Evolutionary conservation across 2,797 vertebrate species (phyloP).

Genomic region (Melanotaenia parkinsoni): DNA sequence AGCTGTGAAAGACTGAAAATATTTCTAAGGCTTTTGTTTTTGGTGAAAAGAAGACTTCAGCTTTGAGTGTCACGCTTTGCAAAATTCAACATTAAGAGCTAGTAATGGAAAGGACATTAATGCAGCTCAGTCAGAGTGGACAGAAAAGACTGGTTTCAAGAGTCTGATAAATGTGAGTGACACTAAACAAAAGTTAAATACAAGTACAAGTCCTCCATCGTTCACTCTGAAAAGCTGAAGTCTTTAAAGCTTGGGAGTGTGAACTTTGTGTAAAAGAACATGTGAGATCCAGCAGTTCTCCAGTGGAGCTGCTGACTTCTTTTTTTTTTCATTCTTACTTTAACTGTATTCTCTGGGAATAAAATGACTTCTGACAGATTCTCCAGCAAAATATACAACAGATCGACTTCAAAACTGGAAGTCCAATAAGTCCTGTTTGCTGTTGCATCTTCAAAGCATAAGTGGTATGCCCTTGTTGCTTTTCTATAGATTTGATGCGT

Average conservation of each 20-base stretch:
- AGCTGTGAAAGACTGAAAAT: neutral
- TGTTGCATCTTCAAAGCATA: constrained; percentile 45
- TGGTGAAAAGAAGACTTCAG: neutral
- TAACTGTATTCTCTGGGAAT: constrained; percentile 23
- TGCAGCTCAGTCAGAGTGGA: constrained; percentile 6
- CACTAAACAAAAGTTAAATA: constrained; percentile 18
- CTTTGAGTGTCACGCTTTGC: constrained; percentile 31
- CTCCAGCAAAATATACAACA: constrained; percentile 27
- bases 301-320: constrained; percentile 7
- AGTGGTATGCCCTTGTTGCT: constrained; percentile 32
- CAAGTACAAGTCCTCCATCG: constrained; percentile 9
- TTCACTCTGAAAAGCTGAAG: neutral
- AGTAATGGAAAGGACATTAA: constrained; percentile 31
- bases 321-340: constrained; percentile 15
- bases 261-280: constrained; percentile 24
- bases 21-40: constrained; percentile 13
- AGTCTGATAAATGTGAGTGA: constrained; percentile 5
- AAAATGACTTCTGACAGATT: constrained; percentile 22
- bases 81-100: constrained; percentile 15
- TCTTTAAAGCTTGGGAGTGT: neutral
- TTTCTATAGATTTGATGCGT: constrained; percentile 33
- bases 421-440: constrained; percentile 39
- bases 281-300: constrained; percentile 27
- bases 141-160: constrained; percentile 13
- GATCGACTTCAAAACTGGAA: constrained; percentile 34